Base-by-base conservation (phyloP, 2,888 invertebrate genomes). In the Acanthoscelides obtectus region DNA sequence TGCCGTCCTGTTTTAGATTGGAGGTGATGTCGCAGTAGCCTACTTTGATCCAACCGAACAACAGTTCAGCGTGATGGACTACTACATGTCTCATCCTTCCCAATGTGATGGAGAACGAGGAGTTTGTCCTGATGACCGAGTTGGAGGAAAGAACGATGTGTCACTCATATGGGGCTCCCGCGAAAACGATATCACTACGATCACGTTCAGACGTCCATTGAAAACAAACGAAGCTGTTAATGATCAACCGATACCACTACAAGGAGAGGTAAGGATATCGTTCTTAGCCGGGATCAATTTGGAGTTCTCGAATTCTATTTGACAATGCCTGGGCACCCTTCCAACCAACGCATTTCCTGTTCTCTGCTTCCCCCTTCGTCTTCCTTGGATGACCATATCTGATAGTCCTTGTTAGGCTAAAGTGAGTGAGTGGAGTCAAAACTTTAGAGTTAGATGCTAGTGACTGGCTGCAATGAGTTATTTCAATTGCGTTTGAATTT, bases 21-120 rank as follows among this genome's bases (percentile, higher is more conserved):
- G 94, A 12, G 93, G 92, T 0, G 96, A 97, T 80, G 93, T 96
- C 3, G 93, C 92, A 0, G 94, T 97, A 0, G 93, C 93, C 1
- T 95, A 91, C 80, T 92, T 91, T 82, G 90, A 92, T 79, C 87
- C 86, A 8, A 85, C 84, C 2, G 85, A 86, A 4, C 88, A 86
- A 78, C 86, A 87, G 22, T 96, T 94, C 72, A 89, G 91, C 70
- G 95, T 94, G 0, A 90, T 92, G 17, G 97, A 97, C 86, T 97
- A 96, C 84, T 93, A 91, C 81, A 92, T 97, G 84, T 92, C 94
- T 0, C 92, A 93, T 76, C 86, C 92, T 70, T 90, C 94, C 0
- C 93, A 95, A 84, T 95, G 95, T 80, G 94, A 95, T 81, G 94
- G 94, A 0, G 89, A 90, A 78, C 89, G 89, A 63, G 96, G 96